Evolutionary conservation across 2,797 vertebrate species (phyloP), one percentile per base, ranked within the genome.

Genomic region (Sebastiscus albofasciatus): DNA sequence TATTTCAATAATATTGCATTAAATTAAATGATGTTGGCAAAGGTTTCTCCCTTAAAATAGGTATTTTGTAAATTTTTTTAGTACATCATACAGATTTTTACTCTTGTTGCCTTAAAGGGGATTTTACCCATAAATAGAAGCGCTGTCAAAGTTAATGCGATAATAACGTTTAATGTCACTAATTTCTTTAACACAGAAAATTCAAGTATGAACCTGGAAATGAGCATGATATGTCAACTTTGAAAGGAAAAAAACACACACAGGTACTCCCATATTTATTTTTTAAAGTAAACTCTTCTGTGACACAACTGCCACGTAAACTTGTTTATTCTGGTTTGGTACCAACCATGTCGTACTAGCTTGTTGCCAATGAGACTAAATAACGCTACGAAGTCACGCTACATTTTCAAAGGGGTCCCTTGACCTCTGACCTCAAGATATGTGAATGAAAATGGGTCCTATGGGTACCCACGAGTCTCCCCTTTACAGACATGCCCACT

Each of bases 221-320:
- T 22, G 9, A n/a, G 49, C 49, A 52, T n/a, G 20, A 54, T n/a
- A 54, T 54, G 20, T 22, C 20, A 20, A 9, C 8, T 54, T 1
- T 54, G 16, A 54, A 49, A 39, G 10, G n/a, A 42, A 36, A 39
- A 26, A 29, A 49, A 8, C 16, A 49, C 16, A 49, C 7, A 46
- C 16, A 55, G 68, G 67, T 52, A 81, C 72, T 64, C 61, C 60
- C 34, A n/a, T 70, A 74, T 80, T 77, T 81, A 59, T 79, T 79
- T 79, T 79, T 39, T 13, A 33, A 60, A 46, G 72, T 74, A 78
- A 82, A 87, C 75, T 82, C 59, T 52, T 75, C 24, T 81, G 68
- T 88, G 89, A 66, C 55, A 65, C 76, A 87, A 81, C 80, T 68
- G 67, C 80, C 79, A 80, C 61, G 70, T 72, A 61, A 87, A 79